Evolutionary conservation across 1,140 invertebrate genomes (phyloP).

Genomic region (Scaptomyza montana): DNA sequence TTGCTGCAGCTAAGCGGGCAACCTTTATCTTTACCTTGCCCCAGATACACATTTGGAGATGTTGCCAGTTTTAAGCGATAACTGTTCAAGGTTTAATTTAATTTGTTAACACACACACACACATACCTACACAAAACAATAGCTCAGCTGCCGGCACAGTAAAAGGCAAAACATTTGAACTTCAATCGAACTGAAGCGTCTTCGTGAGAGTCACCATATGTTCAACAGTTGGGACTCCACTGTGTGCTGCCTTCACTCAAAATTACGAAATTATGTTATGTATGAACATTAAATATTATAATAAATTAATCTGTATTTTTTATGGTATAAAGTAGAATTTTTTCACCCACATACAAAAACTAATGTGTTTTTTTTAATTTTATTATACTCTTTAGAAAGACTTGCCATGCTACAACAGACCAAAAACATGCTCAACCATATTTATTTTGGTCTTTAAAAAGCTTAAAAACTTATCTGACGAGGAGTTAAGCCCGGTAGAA

Average conservation of each 20-base stretch:
- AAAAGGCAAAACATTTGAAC: slow-evolving; percentile 8
- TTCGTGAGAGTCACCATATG: background rate
- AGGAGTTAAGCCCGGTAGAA: too few relatives aligned
- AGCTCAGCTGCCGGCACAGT: slow-evolving; percentile 34
- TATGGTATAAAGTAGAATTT: slow-evolving; percentile 71
- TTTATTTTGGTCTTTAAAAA: too few relatives aligned
- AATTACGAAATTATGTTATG: slow-evolving; percentile 71
- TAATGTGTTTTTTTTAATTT: background rate
- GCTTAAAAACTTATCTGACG: too few relatives aligned
- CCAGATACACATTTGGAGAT: slow-evolving; percentile 18
- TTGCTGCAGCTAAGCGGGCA: slow-evolving; percentile 90
- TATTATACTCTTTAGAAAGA: too few relatives aligned
- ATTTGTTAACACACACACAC: slow-evolving; percentile 21
- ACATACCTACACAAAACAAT: slow-evolving; percentile 29
- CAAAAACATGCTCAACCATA: too few relatives aligned
- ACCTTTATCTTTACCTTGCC: background rate
- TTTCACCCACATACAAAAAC: slow-evolving; percentile 48
- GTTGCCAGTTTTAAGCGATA: slow-evolving; percentile 25
- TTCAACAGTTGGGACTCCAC: slow-evolving; percentile 5
- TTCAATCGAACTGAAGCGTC: slow-evolving; percentile 48
- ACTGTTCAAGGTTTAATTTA: slow-evolving; percentile 41
- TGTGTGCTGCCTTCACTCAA: slow-evolving; percentile 60
- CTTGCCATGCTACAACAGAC: too few relatives aligned
- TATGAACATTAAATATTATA: slow-evolving; percentile 31
- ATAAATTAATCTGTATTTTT: slow-evolving; percentile 58